Percentiles rank a stretch among this genome's conserved stretches.
Evolutionary conservation across 2,888 invertebrate species (phyloP).

Genomic region (Chloroclysta siterata): DNA sequence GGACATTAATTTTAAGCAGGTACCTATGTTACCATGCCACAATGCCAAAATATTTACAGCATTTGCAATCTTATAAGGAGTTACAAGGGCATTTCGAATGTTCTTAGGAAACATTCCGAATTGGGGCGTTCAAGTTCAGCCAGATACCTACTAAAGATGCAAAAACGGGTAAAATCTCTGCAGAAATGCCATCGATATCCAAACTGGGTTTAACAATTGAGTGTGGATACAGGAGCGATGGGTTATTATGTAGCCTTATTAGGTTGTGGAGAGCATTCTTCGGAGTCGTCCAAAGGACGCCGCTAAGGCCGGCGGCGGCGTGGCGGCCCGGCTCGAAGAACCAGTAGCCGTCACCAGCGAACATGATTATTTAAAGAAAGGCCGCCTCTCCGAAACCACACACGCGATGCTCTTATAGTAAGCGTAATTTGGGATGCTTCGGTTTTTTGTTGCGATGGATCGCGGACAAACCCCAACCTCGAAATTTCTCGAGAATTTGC

Average conservation of each 20-base stretch:
- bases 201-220: conserved; percentile 81
- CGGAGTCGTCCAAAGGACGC: conserved; percentile 73
- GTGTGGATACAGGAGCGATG: conserved; percentile 62
- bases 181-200: conserved; percentile 69
- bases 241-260: conserved; percentile 78
- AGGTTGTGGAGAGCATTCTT: conserved; percentile 69
- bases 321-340: conserved; percentile 27
- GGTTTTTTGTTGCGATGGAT: conserved; percentile 57
- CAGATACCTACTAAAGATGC: conserved; percentile 22
- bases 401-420: conserved; percentile 70
- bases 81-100: conserved; percentile 18
- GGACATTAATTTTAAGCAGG: conserved; percentile 3
- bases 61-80: conserved; percentile 13
- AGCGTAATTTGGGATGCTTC: conserved; percentile 62
- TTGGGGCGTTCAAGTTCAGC: conserved; percentile 12
- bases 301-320: conserved; percentile 69
- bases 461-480: conserved; percentile 26
- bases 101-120: conserved; percentile 26
- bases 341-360: conserved; percentile 66
- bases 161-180: conserved; percentile 42
- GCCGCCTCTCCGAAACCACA: conserved; percentile 74
- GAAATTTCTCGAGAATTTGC: conserved; percentile 30
- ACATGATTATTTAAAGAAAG: conserved; percentile 69
- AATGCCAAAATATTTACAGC: not conserved
- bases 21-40: not conserved